Conservation (phyloP, 1,140 invertebrate genomes). For the Cryptotermes secundus region DNA sequence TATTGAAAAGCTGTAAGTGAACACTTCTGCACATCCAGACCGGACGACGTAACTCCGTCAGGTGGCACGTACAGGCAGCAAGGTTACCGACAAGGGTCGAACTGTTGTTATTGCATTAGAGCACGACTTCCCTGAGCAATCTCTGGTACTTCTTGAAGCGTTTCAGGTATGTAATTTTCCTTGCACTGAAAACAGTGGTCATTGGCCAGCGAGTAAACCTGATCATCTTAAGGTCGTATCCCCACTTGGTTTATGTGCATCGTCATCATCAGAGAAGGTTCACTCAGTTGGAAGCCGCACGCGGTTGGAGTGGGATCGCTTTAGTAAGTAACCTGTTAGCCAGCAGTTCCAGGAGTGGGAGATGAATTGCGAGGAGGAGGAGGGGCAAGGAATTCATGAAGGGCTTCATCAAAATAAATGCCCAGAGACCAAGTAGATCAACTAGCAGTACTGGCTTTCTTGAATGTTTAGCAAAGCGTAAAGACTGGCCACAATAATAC, state of each 20-base stretch:
- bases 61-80: background rate
- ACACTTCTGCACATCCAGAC: too few relatives aligned
- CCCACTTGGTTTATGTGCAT: background rate
- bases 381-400: background rate
- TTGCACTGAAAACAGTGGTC: conserved; percentile 6
- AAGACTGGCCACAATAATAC: too few relatives aligned
- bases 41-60: background rate
- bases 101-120: background rate
- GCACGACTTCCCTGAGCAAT: background rate
- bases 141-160: background rate
- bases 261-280: background rate
- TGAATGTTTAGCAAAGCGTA: background rate
- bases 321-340: background rate
- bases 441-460: background rate
- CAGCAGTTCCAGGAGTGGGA: background rate
- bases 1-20: too few relatives aligned
- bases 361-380: background rate
- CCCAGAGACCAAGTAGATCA: background rate
- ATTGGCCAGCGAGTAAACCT: conserved; percentile 17
- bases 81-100: background rate
- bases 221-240: background rate
- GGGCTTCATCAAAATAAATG: conserved; percentile 3
- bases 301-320: too few relatives aligned
- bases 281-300: background rate
- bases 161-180: background rate